These are phyloP conservation scores for Apodemia mormo DNA, from an alignment of 2,888 invertebrate species.

Conservation along the genomic window DNA sequence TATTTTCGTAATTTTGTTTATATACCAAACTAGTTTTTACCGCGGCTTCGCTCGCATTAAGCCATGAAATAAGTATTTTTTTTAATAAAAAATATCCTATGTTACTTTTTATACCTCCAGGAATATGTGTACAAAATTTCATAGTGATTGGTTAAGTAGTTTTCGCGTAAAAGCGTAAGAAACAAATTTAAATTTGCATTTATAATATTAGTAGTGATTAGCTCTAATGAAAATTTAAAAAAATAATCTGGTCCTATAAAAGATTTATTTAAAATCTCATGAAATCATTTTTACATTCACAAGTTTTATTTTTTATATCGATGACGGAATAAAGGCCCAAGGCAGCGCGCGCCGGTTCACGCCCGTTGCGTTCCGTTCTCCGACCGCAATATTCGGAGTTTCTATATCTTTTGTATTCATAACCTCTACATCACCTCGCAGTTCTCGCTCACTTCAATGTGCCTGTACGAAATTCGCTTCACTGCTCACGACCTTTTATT, in stretches of 20 bases:
- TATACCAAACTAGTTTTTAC: too few species aligned
- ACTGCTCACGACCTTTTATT: conserved; percentile 47
- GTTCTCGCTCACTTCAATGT: conserved; percentile 43
- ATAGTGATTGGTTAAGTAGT: too few species aligned
- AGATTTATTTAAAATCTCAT: not conserved
- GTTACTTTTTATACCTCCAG: too few species aligned
- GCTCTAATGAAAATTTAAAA: too few species aligned
- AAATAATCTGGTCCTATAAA: not conserved
- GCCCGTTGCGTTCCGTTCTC: conserved; percentile 61
- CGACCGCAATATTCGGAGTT: conserved; percentile 61
- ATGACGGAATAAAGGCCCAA: conserved; percentile 52
- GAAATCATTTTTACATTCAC: not conserved
- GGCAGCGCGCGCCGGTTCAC: conserved; percentile 48
- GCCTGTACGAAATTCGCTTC: conserved; percentile 51
- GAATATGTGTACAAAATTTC: too few species aligned
- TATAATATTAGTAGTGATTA: too few species aligned
- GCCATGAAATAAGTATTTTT: too few species aligned
- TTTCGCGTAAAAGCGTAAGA: too few species aligned
- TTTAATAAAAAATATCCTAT: too few species aligned
- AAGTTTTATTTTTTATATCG: conserved; percentile 24
- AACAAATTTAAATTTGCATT: too few species aligned
- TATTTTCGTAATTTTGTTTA: too few species aligned
- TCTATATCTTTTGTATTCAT: conserved; percentile 65
- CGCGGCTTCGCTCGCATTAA: too few species aligned
- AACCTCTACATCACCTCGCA: conserved; percentile 65